Conservation (phyloP, 2,888 invertebrate genomes). For the Dinocampus coccinellae region DNA sequence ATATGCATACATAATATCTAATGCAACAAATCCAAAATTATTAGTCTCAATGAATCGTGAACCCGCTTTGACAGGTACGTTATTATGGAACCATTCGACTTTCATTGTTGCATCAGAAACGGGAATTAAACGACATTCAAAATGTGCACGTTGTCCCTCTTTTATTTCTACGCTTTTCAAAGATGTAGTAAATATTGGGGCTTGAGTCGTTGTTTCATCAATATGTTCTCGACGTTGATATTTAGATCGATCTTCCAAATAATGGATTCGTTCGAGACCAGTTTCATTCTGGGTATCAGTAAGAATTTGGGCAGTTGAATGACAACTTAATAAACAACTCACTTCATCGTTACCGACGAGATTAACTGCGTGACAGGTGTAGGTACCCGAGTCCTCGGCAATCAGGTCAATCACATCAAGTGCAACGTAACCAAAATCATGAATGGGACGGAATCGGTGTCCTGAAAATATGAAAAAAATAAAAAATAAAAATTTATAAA, state of each 20-base stretch:
- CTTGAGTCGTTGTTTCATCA: conserved; percentile 89
- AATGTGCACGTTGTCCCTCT: conserved; percentile 95
- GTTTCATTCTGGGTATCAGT: conserved; percentile 89
- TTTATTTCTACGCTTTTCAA: conserved; percentile 92
- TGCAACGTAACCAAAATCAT: conserved; percentile 98
- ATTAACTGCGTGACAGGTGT: conserved; percentile 94
- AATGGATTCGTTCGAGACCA: conserved; percentile 90
- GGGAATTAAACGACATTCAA: conserved; percentile 93
- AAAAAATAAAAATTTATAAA: background rate
- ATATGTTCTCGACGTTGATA: conserved; percentile 81
- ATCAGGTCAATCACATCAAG: conserved; percentile 96
- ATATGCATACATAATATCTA: conserved; percentile 95
- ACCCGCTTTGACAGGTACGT: conserved; percentile 89
- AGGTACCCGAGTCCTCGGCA: conserved; percentile 94
- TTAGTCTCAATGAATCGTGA: conserved; percentile 96
- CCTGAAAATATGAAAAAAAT: conserved; percentile 68
- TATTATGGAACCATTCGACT: conserved; percentile 96
- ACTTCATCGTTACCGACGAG: conserved; percentile 91
- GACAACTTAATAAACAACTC: conserved; percentile 79
- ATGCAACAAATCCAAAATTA: conserved; percentile 96
- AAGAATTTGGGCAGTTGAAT: conserved; percentile 84
- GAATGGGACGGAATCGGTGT: conserved; percentile 95
- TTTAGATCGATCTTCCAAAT: conserved; percentile 86
- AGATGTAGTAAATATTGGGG: conserved; percentile 93
- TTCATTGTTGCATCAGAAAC: conserved; percentile 94